Conservation (phyloP, 2,797 vertebrate genomes). For the Tinamus major region DNA sequence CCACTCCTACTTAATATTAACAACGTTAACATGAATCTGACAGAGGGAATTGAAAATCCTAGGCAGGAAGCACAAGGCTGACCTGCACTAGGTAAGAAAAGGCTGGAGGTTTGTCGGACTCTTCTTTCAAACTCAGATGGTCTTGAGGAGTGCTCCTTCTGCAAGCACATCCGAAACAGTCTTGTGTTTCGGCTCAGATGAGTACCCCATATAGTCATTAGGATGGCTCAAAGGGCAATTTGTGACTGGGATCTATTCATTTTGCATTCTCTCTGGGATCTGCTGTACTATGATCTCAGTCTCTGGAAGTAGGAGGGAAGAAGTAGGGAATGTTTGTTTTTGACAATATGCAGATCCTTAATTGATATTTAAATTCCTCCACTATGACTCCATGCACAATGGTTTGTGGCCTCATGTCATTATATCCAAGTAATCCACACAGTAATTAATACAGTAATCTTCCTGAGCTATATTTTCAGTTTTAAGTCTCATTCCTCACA, state of each 20-base stretch:
- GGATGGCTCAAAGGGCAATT: not conserved
- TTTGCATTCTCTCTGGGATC: not conserved
- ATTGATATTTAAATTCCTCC: not conserved
- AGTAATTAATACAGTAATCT: not conserved
- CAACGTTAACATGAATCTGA: not conserved
- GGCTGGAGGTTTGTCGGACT: not conserved
- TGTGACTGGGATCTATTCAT: not conserved
- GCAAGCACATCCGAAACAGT: not conserved
- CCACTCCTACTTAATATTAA: not conserved
- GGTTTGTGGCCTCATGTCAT: not conserved
- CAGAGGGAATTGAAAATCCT: not conserved
- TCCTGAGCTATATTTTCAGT: not conserved
- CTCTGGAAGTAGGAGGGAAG: not conserved
- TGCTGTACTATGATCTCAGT: not conserved
- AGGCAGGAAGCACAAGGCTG: not conserved
- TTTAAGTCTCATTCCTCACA: not conserved
- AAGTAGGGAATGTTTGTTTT: not conserved
- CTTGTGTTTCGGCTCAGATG: not conserved
- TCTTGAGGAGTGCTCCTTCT: not conserved
- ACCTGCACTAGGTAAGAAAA: not conserved
- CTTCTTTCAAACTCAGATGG: not conserved
- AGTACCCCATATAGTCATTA: not conserved
- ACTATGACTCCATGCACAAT: not conserved
- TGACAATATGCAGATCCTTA: not conserved
- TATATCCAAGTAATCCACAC: not conserved